Evolutionary conservation across 23 tunicate species (phyloP).

Genomic region (Trididemnum nubilum): DNA sequence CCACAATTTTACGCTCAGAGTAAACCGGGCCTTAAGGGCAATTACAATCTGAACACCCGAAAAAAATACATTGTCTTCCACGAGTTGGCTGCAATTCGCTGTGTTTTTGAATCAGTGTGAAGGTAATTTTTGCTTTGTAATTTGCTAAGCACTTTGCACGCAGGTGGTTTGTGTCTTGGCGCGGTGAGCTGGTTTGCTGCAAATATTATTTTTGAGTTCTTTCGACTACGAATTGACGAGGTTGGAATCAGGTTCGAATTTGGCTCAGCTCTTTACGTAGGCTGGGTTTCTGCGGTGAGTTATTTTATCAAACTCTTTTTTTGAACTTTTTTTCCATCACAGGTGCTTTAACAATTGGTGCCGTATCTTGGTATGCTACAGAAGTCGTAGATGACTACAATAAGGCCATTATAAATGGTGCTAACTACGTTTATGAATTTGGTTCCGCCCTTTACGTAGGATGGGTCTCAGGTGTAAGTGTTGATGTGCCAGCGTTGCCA

Average conservation of each 20-base stretch:
- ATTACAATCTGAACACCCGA: too few species aligned
- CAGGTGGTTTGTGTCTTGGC: conserved; percentile 68
- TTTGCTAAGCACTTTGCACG: background rate
- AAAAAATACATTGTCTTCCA: too few species aligned
- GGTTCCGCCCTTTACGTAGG: conserved; percentile 86
- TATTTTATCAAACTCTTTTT: too few species aligned
- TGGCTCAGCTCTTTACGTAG: conserved; percentile 84
- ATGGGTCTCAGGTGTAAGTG: conserved; percentile 87
- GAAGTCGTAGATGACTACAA: conserved; percentile 63
- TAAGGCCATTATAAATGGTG: conserved; percentile 3
- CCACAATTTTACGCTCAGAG: too few species aligned
- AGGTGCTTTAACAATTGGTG: conserved; percentile 67
- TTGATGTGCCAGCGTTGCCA: background rate
- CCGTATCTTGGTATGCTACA: conserved; percentile 90
- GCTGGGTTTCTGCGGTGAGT: conserved; percentile 87
- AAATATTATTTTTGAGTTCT: conserved; percentile 64
- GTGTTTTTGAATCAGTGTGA: background rate
- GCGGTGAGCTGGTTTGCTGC: conserved; percentile 93
- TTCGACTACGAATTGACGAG: background rate
- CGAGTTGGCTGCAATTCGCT: background rate
- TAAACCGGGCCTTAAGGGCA: too few species aligned
- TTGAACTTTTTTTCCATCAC: conserved; percentile 8
- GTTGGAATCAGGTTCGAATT: conserved; percentile 56
- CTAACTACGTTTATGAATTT: conserved; percentile 65
- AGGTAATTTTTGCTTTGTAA: conserved; percentile 5